A percentile compares a stretch with the other conserved stretches of the same genome.
Evolutionary conservation across 1,140 invertebrate genomes (phyloP).

Genomic region (Ptiloglossa arizonensis): DNA sequence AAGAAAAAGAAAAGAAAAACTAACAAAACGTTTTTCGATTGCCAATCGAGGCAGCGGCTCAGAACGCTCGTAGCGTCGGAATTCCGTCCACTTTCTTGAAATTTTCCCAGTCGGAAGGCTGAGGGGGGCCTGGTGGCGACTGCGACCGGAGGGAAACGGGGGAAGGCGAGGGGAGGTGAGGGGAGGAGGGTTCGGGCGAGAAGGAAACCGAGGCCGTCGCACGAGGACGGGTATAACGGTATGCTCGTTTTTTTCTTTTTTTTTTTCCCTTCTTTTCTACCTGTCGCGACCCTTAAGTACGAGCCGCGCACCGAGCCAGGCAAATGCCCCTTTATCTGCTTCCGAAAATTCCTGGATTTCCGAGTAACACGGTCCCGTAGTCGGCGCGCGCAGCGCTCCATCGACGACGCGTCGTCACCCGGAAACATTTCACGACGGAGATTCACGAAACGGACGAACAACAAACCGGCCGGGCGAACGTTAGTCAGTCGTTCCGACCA

Average conservation of each 20-base stretch:
- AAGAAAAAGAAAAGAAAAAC: too few relatives aligned
- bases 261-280: too few relatives aligned
- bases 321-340: conserved; percentile 14
- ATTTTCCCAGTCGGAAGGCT: background rate
- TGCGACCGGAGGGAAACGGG: too few relatives aligned
- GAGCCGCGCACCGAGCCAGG: background rate
- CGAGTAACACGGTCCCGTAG: background rate
- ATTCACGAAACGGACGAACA: background rate
- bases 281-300: conserved; percentile 36
- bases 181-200: too few relatives aligned
- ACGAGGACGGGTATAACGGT: conserved; percentile 23
- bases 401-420: too few relatives aligned
- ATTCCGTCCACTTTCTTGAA: background rate
- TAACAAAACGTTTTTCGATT: too few relatives aligned
- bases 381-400: background rate
- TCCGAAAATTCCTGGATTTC: conserved; percentile 1
- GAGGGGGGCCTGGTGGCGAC: too few relatives aligned
- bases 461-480: background rate
- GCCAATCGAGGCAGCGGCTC: background rate
- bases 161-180: too few relatives aligned
- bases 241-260: background rate
- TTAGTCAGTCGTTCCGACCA: too few relatives aligned
- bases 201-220: background rate
- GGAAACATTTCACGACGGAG: background rate
- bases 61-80: background rate